A percentile compares a stretch with the other conserved stretches of the same genome.
These are phyloP conservation scores for Anabas testudineus DNA, from an alignment of 2,797 vertebrate species.

Conservation along the genomic window DNA sequence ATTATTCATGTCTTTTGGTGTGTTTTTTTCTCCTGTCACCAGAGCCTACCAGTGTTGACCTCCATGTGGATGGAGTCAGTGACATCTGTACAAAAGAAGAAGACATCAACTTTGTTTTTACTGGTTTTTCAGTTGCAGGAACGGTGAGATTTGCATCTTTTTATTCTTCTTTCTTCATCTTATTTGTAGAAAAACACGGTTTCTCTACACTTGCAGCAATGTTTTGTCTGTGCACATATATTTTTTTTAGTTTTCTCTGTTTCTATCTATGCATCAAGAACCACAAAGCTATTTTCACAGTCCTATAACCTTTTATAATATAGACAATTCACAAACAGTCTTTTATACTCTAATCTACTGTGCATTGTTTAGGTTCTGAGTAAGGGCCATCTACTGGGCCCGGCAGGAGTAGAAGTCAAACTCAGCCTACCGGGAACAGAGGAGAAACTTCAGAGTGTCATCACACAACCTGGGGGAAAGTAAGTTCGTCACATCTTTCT, in stretches of 20 bases:
- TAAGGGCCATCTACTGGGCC: slow-evolving; percentile 92
- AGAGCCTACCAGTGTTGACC: slow-evolving; percentile 96
- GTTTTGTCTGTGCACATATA: not conserved
- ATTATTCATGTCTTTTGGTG: not conserved
- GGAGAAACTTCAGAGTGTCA: slow-evolving; percentile 86
- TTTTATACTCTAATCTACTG: not conserved
- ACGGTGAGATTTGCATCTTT: slow-evolving; percentile 81
- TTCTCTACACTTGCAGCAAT: not conserved
- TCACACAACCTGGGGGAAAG: slow-evolving; percentile 94
- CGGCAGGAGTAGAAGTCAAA: slow-evolving; percentile 92
- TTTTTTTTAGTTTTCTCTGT: not conserved
- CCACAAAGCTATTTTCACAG: too few species aligned
- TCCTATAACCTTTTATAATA: too few species aligned
- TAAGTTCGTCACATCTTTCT: slow-evolving; percentile 75
- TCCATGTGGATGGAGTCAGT: slow-evolving; percentile 94
- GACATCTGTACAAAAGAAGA: slow-evolving; percentile 98
- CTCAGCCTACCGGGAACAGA: slow-evolving; percentile 87
- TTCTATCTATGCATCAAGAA: not conserved
- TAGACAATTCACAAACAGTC: not conserved
- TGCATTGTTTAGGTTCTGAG: slow-evolving; percentile 89
- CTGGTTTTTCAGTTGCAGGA: slow-evolving; percentile 95
- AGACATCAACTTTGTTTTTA: slow-evolving; percentile 98
- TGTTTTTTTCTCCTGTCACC: not conserved
- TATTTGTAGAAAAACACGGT: not conserved
- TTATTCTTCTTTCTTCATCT: too few species aligned